Evolutionary conservation across 2,888 invertebrate genomes (phyloP).

Genomic region (Xanthostigma xanthostigma): DNA sequence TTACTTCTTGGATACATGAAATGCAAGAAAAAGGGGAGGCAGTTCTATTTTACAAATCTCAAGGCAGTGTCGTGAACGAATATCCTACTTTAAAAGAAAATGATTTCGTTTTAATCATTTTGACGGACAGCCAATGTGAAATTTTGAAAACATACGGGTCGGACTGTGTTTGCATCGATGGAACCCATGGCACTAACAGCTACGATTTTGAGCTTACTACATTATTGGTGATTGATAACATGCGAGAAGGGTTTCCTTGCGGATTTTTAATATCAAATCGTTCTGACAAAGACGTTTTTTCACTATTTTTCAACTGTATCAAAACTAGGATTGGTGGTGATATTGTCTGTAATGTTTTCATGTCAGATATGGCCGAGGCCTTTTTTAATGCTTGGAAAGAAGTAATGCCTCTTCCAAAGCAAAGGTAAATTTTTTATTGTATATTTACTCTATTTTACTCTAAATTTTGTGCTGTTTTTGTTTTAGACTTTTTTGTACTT

Average conservation of each 20-base stretch:
- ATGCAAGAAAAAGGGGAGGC: neutral
- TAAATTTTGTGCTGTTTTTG: neutral
- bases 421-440: neutral
- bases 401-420: conserved; percentile 10
- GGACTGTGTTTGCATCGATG: conserved; percentile 17
- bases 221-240: conserved; percentile 14
- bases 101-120: conserved; percentile 17
- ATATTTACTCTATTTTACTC: no score
- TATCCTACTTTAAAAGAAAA: conserved; percentile 11
- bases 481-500: conserved; percentile 14
- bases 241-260: conserved; percentile 14
- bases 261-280: conserved; percentile 14
- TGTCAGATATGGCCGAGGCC: conserved; percentile 15
- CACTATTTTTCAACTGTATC: conserved; percentile 12
- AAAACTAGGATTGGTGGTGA: conserved; percentile 6
- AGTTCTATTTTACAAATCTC: conserved; percentile 1
- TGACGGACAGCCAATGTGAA: conserved; percentile 15
- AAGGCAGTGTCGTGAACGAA: neutral
- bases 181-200: conserved; percentile 13
- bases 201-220: conserved; percentile 14
- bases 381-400: conserved; percentile 15
- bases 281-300: conserved; percentile 11
- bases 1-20: neutral
- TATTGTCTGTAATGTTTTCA: conserved; percentile 13
- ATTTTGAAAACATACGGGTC: conserved; percentile 14